Evolutionary conservation across 2,888 invertebrate genomes (phyloP).

Genomic region (Herminia tarsipennalis): DNA sequence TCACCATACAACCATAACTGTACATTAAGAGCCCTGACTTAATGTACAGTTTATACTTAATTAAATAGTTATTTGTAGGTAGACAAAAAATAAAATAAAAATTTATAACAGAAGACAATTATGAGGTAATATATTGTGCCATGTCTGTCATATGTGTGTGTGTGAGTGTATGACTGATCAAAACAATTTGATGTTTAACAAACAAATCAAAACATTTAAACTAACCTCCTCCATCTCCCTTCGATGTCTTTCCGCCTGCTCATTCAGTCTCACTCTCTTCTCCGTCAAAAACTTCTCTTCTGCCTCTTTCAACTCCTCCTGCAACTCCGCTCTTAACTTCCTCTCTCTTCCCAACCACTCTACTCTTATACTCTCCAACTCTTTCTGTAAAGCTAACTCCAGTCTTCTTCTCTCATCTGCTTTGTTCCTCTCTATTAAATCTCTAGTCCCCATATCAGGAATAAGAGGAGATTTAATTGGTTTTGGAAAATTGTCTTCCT

Average conservation of each 20-base stretch:
- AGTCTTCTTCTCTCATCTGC: slow-evolving; percentile 73
- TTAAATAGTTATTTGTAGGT: too few relatives aligned
- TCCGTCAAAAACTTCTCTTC: slow-evolving; percentile 76
- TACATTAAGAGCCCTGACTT: too few relatives aligned
- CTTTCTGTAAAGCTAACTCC: slow-evolving; percentile 76
- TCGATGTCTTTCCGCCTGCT: slow-evolving; percentile 75
- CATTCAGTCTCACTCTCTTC: slow-evolving; percentile 71
- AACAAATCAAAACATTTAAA: neutral
- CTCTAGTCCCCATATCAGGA: slow-evolving; percentile 71
- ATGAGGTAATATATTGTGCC: too few relatives aligned
- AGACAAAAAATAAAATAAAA: neutral
- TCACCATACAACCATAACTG: too few relatives aligned
- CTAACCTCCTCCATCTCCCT: slow-evolving; percentile 77
- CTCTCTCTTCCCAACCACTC: slow-evolving; percentile 85
- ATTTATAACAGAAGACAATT: too few relatives aligned
- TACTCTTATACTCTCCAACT: slow-evolving; percentile 82
- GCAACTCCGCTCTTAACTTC: slow-evolving; percentile 83
- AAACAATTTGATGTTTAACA: neutral
- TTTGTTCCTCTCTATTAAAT: slow-evolving; percentile 75
- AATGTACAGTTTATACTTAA: too few relatives aligned
- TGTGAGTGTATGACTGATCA: too few relatives aligned
- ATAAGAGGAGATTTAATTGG: slow-evolving; percentile 70
- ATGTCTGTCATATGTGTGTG: too few relatives aligned
- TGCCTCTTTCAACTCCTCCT: slow-evolving; percentile 79
- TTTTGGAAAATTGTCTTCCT: slow-evolving; percentile 62